phyloP scores from a whole-genome alignment of 1,140 invertebrate species.

The Lepidurus packardi region DNA sequence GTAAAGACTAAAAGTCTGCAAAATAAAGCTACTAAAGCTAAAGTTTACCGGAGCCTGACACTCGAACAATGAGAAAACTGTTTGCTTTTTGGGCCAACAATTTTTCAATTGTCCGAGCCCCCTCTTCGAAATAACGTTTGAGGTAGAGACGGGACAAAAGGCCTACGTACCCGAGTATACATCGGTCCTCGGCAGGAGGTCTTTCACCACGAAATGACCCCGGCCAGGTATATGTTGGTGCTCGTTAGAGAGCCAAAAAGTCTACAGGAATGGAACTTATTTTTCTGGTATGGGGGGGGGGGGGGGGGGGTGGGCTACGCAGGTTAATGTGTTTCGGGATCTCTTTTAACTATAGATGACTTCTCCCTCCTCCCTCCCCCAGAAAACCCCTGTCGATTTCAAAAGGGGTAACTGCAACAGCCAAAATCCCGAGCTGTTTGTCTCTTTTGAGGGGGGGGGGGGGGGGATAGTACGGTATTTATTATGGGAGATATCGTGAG shows the following conservation, averaged over 20 bases:
- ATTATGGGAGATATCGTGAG: too few relatives aligned
- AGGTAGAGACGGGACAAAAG: constrained; percentile 6
- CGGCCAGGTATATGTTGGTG: constrained; percentile 7
- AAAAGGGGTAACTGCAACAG: background rate
- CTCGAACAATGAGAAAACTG: constrained; percentile 1
- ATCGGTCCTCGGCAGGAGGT: constrained; percentile 9
- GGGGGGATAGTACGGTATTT: too few relatives aligned
- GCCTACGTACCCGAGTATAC: background rate
- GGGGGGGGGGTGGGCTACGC: too few relatives aligned
- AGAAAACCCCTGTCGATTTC: background rate
- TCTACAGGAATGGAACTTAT: constrained; percentile 6
- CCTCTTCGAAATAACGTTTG: constrained; percentile 5
- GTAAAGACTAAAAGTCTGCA: background rate
- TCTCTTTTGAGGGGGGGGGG: too few relatives aligned
- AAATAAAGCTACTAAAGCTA: background rate
- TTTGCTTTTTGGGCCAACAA: background rate
- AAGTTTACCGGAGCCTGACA: background rate
- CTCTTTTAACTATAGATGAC: background rate
- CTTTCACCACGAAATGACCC: constrained; percentile 12
- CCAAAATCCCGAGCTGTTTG: background rate
- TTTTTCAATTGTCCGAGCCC: constrained; percentile 10
- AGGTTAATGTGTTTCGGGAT: constrained; percentile 9
- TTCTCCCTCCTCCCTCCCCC: background rate
- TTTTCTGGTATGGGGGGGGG: constrained; percentile 11
- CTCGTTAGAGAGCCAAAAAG: constrained; percentile 11